Percentiles rank a stretch among this genome's conserved stretches.
phyloP scores from a whole-genome alignment of 1,140 invertebrate genomes.

The Anoplophora glabripennis region DNA sequence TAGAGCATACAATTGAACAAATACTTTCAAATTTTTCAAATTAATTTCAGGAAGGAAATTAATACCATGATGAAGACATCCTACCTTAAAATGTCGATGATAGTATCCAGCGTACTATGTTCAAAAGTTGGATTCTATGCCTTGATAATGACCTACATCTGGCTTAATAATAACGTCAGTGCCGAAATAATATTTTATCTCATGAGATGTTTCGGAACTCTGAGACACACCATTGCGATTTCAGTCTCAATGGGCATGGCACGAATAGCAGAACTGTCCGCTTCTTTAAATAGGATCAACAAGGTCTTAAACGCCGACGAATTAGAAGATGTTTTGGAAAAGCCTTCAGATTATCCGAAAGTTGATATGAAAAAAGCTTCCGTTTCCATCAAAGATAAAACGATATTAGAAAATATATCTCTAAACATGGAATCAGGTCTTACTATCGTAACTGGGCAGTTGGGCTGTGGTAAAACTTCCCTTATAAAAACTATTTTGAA shows the following conservation, averaged over 20 bases:
- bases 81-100: conserved; percentile 16
- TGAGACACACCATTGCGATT: conserved; percentile 18
- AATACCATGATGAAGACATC: conserved; percentile 16
- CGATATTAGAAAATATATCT: conserved; percentile 54
- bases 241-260: conserved; percentile 47
- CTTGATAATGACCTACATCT: conserved; percentile 28
- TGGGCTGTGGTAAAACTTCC: conserved; percentile 81
- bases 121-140: conserved; percentile 26
- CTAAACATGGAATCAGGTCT: conserved; percentile 61
- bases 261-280: conserved; percentile 53
- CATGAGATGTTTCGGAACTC: conserved; percentile 20
- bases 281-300: conserved; percentile 31
- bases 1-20: too few relatives aligned
- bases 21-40: too few relatives aligned
- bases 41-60: conserved; percentile 32
- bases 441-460: conserved; percentile 69
- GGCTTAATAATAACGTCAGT: conserved; percentile 13
- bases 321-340: conserved; percentile 18
- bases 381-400: conserved; percentile 30
- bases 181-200: conserved; percentile 30
- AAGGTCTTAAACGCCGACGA: conserved; percentile 32
- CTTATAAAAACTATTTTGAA: conserved; percentile 67
- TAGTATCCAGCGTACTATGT: conserved; percentile 13
- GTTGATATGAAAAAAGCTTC: conserved; percentile 14
- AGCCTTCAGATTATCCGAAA: conserved; percentile 15